Percentiles rank a stretch among this genome's conserved stretches.
These are phyloP conservation scores for Conopomorpha cramerella DNA, from an alignment of 1,140 invertebrate species.

Conservation along the genomic window DNA sequence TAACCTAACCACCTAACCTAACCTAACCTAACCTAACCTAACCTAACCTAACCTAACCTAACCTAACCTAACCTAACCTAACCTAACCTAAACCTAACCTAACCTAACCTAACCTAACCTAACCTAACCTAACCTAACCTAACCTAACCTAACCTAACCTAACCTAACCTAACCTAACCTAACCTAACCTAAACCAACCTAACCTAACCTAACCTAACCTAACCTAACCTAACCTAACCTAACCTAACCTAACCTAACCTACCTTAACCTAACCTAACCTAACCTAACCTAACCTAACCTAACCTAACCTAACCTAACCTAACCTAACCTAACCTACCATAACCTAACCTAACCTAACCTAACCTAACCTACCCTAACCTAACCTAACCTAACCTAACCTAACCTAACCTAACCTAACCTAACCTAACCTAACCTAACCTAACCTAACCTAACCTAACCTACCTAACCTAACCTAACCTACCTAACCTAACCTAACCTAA, in stretches of 20 bases:
- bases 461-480: too few species aligned
- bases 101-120: conserved; percentile 2
- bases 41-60: too few species aligned
- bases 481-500: conserved; percentile 1
- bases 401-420: conserved; percentile 2
- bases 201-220: conserved; percentile 2
- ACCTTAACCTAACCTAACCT: too few species aligned
- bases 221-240: background rate
- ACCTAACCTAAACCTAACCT: too few species aligned
- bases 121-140: conserved; percentile 2
- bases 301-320: background rate
- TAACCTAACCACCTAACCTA: too few species aligned
- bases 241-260: background rate
- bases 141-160: conserved; percentile 2
- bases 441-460: too few species aligned
- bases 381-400: conserved; percentile 2
- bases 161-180: conserved; percentile 2
- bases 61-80: conserved; percentile 2
- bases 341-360: too few species aligned
- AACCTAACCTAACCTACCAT: too few species aligned
- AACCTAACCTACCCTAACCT: too few species aligned
- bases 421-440: conserved; percentile 2
- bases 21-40: conserved; percentile 2
- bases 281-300: background rate
- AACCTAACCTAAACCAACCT: too few species aligned